Conservation (phyloP, 2,113 vertebrate genomes). For the Dolichallabes microphthalmus region DNA sequence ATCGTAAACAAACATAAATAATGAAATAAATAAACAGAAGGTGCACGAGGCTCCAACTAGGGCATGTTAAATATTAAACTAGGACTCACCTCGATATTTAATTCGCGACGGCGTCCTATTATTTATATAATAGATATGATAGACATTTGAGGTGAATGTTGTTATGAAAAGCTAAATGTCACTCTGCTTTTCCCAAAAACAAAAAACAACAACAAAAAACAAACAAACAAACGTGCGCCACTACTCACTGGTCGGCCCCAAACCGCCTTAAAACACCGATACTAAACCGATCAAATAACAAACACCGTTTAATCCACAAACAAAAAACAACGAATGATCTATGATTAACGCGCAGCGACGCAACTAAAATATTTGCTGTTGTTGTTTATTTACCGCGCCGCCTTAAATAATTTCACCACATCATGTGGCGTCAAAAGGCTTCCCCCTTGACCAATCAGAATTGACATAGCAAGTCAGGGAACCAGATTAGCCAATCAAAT, state of each 20-base stretch:
- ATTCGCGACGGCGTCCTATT: background rate
- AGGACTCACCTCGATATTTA: slow-evolving; percentile 61
- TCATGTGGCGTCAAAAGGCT: slow-evolving; percentile 67
- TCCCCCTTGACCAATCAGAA: slow-evolving; percentile 62
- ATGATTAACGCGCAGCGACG: background rate
- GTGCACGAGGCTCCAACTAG: background rate
- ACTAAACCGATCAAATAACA: background rate
- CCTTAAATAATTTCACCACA: slow-evolving; percentile 60
- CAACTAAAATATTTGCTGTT: background rate
- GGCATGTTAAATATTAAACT: background rate
- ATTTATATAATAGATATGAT: background rate
- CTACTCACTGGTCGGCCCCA: background rate
- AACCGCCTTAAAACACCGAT: background rate
- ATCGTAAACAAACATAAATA: background rate
- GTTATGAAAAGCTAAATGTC: background rate
- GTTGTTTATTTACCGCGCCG: slow-evolving; percentile 67
- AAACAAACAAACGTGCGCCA: slow-evolving; percentile 23
- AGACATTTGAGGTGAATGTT: slow-evolving; percentile 18
- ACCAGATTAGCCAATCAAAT: slow-evolving; percentile 69
- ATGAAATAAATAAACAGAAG: background rate
- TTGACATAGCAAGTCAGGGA: slow-evolving; percentile 30
- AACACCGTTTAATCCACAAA: background rate
- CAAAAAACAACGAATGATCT: background rate
- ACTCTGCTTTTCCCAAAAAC: background rate
- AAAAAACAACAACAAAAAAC: background rate